Base-by-base conservation (phyloP, 2,113 vertebrate species). In the Motacilla alba region DNA sequence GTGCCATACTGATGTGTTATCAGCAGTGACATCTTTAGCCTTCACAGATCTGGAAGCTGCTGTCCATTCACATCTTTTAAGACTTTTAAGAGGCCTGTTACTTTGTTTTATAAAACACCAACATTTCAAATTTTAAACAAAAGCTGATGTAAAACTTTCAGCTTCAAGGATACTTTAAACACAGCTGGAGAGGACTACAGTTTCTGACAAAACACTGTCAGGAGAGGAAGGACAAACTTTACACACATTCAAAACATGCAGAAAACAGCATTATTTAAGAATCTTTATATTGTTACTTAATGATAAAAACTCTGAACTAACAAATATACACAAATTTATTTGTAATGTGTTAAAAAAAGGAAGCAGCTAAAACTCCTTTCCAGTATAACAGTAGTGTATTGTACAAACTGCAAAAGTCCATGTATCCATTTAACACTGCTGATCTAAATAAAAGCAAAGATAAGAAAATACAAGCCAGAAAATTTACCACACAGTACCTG, bases 401-500 rank as follows among this genome's bases (percentile, higher is more conserved):
- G 78, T 41, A 84, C 37, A 63, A 88, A 80, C 39, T 66, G 63
- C 21, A 30, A 3, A 77, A 93, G 14, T 37, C 39, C 28, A 28
- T 2, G 10, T 18, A 77, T n/a, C 24, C 17, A 52, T 67, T 69
- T 80, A 79, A 70, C 8, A 21, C 27, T 47, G 22, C 17, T 66
- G 30, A 60, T 41, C 30, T 74, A 83, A 89, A 47, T 19, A 56
- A 87, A 79, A 63, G 17, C 53, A 79, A 88, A 47, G 8, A 15
- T 69, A 41, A 41, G 27, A 63, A 92, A 75, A 63, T 2, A 33
- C 4, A 91, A 59, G 49, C 26, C 89, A 75, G 59, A 28, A 26
- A n/a, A 41, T 35, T 39, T 55, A 43, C 7, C 31, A 75, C 50
- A 70, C 41, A 50, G 35, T 96, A 99, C 99, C 99, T 99, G 97